phyloP scores from a whole-genome alignment of 2,113 vertebrate genomes.

The Verasper variegatus region DNA sequence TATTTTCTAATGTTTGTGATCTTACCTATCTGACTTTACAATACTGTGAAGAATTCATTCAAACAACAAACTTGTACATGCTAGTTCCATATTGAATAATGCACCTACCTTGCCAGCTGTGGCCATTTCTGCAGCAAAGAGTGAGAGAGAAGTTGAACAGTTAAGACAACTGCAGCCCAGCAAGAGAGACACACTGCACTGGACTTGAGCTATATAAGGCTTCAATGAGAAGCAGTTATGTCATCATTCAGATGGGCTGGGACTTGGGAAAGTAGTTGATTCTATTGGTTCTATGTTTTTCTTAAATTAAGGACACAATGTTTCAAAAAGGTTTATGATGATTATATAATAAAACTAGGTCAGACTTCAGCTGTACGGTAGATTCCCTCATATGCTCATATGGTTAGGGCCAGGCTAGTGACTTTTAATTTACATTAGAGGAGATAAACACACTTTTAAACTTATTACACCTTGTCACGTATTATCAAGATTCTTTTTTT shows the following conservation, averaged over 20 bases:
- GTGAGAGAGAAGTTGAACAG: not conserved
- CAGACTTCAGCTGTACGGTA: too few relatives aligned
- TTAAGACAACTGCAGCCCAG: not conserved
- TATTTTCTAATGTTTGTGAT: not conserved
- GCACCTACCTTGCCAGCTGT: constrained; percentile 69
- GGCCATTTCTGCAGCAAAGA: constrained; percentile 46
- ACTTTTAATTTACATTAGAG: too few relatives aligned
- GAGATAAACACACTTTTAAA: too few relatives aligned
- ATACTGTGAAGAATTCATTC: not conserved
- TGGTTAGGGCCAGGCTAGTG: too few relatives aligned
- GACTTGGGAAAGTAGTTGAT: too few relatives aligned
- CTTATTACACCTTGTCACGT: too few relatives aligned
- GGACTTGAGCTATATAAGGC: constrained; percentile 16
- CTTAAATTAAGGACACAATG: too few relatives aligned
- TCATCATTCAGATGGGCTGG: constrained; percentile 14
- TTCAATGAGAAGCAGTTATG: not conserved
- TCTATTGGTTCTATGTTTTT: too few relatives aligned
- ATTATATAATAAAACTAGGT: too few relatives aligned
- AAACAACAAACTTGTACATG: not conserved
- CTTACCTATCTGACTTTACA: not conserved
- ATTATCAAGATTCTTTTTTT: too few relatives aligned
- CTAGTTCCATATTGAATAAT: not conserved
- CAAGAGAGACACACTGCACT: not conserved
- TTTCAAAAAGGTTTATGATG: too few relatives aligned
- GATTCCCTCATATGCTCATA: too few relatives aligned